Percentiles rank a stretch among this genome's conserved stretches.
phyloP scores from a whole-genome alignment of 1,140 invertebrate genomes.

The Periplaneta americana region DNA sequence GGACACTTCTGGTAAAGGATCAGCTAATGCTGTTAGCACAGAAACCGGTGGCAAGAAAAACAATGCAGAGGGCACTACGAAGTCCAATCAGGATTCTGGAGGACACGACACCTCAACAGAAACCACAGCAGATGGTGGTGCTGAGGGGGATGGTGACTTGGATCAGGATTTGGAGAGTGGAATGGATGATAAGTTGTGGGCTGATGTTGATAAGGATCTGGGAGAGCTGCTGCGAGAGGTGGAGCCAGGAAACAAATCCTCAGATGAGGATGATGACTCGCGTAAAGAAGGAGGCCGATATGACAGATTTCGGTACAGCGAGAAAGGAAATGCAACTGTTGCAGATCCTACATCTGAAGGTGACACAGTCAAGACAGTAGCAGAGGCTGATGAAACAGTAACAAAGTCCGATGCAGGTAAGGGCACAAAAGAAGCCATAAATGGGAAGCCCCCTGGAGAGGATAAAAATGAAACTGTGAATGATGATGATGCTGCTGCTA shows the following conservation, averaged over 20 bases:
- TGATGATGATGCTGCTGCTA: slow-evolving; percentile 23
- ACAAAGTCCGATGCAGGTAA: slow-evolving; percentile 7
- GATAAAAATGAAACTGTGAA: slow-evolving; percentile 27
- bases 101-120: not conserved
- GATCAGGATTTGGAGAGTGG: slow-evolving; percentile 15
- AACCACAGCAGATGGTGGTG: not conserved
- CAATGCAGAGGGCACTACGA: not conserved
- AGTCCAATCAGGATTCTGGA: not conserved
- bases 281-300: slow-evolving; percentile 43
- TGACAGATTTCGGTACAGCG: slow-evolving; percentile 17
- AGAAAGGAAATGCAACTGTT: slow-evolving; percentile 1
- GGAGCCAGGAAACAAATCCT: slow-evolving; percentile 52
- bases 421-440: not conserved
- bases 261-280: slow-evolving; percentile 61
- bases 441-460: not conserved
- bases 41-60: not conserved
- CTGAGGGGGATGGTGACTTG: slow-evolving; percentile 39
- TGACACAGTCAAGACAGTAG: not conserved
- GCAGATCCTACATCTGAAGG: slow-evolving; percentile 11
- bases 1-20: not conserved
- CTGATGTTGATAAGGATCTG: slow-evolving; percentile 68
- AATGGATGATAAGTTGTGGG: slow-evolving; percentile 55
- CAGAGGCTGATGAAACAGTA: slow-evolving; percentile 1
- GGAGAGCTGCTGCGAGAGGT: slow-evolving; percentile 60
- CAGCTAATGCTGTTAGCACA: not conserved